These are phyloP conservation scores for Pandemis corylana DNA, from an alignment of 2,888 invertebrate genomes.

Conservation along the genomic window DNA sequence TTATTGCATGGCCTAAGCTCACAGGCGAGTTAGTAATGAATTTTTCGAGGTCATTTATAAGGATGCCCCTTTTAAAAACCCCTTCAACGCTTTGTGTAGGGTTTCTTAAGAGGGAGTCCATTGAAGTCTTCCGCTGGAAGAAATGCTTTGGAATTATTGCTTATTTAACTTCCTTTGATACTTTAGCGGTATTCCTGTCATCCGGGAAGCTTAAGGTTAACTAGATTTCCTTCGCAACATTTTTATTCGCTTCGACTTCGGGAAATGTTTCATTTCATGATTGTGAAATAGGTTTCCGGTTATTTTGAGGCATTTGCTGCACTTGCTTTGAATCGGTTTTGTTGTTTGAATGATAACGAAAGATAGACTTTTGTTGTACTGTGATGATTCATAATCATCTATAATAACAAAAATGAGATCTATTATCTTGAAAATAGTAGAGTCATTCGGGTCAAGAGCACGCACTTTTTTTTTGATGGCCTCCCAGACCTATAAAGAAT, in stretches of 20 bases:
- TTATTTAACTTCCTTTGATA: conserved; percentile 33
- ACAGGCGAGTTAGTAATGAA: conserved; percentile 19
- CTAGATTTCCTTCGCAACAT: not conserved
- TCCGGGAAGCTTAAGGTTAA: not conserved
- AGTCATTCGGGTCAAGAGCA: no score
- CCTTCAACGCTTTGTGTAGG: conserved; percentile 22
- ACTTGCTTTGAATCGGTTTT: no score
- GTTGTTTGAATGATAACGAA: no score
- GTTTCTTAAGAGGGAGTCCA: conserved; percentile 27
- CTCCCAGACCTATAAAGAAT: no score
- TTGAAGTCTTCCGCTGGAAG: conserved; percentile 37
- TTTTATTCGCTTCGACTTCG: not conserved
- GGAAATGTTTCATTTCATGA: not conserved
- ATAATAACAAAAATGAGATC: no score
- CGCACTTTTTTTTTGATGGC: no score
- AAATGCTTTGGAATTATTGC: conserved; percentile 22
- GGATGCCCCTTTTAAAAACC: conserved; percentile 35
- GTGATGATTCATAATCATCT: no score
- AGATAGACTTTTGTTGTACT: no score
- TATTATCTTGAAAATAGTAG: no score
- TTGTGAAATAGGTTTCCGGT: no score
- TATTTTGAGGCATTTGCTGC: not conserved
- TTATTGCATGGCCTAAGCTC: conserved; percentile 9
- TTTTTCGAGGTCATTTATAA: conserved; percentile 33
- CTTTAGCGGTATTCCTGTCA: conserved; percentile 7